Base-by-base conservation (phyloP, 2,113 vertebrate genomes). In the Phylloscopus whistleri region DNA sequence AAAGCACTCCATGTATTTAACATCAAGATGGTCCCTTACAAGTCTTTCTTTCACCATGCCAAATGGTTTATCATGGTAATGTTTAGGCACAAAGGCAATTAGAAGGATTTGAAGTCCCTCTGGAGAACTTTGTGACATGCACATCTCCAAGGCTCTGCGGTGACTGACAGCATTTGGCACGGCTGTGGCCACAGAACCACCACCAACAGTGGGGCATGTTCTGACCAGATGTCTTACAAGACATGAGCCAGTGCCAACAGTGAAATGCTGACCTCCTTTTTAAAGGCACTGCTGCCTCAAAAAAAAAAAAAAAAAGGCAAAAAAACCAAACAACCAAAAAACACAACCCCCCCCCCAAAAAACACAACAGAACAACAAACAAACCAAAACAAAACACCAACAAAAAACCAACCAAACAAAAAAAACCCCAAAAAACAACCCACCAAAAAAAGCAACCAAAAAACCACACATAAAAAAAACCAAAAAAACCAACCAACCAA, bases 51-150 rank as follows among this genome's bases (percentile, higher is more conserved):
- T 18, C 84, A 48, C 60, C 58, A 64, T 26, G 48, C 69, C 80
- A 76, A 84, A 56, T 62, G 55, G 58, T 79, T 91, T 60, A 49
- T 44, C 78, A 43, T 52, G 69, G 81, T 19, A 49, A 68, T 62
- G 77, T 9, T 75, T 4, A 62, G 77, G 62, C 75, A 91, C 74
- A 93, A 87, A 85, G 33, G 89, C 89, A 69, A 80, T 62, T 8
- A 73, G 87, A 41, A 39, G 74, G 87, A 66, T 87, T 15, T 77
- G 81, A 59, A 37, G 85, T 56, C 66, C 60, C 89, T 78, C 83
- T 48, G 77, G 86, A 92, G 91, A 68, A 30, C 13, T 77, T 1
- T 58, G 89, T 66, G 91, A 49, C 89, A 89, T 2, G 30, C 64
- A 49, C 27, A 37, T 31, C 89, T 63, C 66, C 6, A 20, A 68